A percentile compares a stretch with the other conserved stretches of the same genome.
Conservation (phyloP, 1,140 invertebrate species). For the Nasonia vitripennis region DNA sequence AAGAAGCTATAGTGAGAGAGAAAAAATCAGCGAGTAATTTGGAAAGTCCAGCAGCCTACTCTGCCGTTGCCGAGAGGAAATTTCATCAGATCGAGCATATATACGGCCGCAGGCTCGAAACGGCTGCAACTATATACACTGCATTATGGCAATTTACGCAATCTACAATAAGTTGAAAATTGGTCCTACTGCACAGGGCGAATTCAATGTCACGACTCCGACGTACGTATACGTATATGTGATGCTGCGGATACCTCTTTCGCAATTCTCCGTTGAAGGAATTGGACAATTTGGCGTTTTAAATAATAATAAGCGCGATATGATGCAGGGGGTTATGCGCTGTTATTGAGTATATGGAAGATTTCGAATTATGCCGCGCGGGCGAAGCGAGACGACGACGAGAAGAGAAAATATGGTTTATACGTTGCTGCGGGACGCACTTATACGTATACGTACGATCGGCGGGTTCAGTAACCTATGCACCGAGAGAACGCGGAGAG, state of each 20-base stretch:
- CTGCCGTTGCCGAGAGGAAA: not conserved
- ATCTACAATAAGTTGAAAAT: constrained; percentile 44
- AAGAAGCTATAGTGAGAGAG: no score
- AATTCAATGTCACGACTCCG: constrained; percentile 27
- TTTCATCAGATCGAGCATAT: not conserved
- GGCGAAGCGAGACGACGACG: not conserved
- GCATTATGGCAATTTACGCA: constrained; percentile 39
- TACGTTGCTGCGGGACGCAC: not conserved
- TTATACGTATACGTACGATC: not conserved
- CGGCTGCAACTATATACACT: not conserved
- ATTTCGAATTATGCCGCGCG: not conserved
- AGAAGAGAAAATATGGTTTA: not conserved
- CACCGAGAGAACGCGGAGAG: not conserved
- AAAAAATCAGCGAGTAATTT: not conserved
- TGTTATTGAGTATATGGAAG: not conserved
- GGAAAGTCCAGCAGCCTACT: not conserved
- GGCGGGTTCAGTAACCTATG: constrained; percentile 3
- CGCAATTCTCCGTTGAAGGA: not conserved
- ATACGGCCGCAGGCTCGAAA: no score
- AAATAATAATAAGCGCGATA: not conserved
- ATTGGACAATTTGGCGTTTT: not conserved
- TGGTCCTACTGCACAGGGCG: not conserved
- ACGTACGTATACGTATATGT: not conserved
- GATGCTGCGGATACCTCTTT: not conserved
- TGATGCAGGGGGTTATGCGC: not conserved